Evolutionary conservation across 2,797 vertebrate species (phyloP), one percentile per base, ranked within the genome.

Genomic region (Lacerta agilis): DNA sequence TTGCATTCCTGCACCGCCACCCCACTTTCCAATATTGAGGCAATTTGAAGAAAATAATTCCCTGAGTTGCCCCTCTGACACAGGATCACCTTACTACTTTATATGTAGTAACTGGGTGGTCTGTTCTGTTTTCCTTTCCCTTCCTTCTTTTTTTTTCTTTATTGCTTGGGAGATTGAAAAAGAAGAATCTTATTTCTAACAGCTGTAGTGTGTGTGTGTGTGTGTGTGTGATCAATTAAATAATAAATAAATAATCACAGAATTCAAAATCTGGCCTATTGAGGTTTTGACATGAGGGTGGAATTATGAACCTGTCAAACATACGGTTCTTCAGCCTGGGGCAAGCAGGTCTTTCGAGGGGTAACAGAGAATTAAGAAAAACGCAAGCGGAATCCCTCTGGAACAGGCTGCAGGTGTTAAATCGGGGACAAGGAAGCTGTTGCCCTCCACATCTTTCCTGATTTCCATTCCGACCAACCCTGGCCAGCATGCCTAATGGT

Each of bases 181-280:
- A 8, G 77, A 86, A 83, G 89, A 81, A 86, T 94, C 92, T 91
- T 45, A 77, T 96, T 96, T 93, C 95, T 92, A 93, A 85, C 93
- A 93, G 91, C 92, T 92, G 91, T 75, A 36, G 79, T 55, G 49
- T 45, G 45, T 45, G 10, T 45, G 43, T 45, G 45, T 49, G 87
- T 82, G 94, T 93, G 45, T 49, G 49, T 55, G 49, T 55, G 45
- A 91, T 0, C 7, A 36, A 61, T 20, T 29, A 23, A 33, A 33
- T 33, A 38, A 23, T 17, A 72, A 76, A 69, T 29, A 13, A 87
- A 92, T 93, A 94, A 93, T 29, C 81, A 87, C 55, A 89, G 90
- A 89, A 91, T 91, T 92, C 90, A 88, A 90, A 64, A 69, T 83
- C 86, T 90, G 95, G 93, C 23, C 0, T 85, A 88, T 10, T 10